These are phyloP conservation scores for Podabrus alpinus DNA, from an alignment of 2,888 invertebrate genomes.

Conservation along the genomic window DNA sequence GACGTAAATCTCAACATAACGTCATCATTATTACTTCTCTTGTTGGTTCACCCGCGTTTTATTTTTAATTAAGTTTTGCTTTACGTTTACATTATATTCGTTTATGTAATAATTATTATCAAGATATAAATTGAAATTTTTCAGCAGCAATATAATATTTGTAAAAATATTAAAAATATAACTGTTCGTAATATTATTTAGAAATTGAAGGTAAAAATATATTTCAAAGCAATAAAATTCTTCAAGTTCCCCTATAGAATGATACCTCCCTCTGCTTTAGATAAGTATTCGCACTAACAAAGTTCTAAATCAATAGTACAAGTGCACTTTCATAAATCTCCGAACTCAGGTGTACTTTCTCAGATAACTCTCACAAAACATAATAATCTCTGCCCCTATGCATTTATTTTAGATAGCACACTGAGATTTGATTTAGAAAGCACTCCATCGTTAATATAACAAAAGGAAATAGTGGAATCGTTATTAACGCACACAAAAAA, in stretches of 20 bases:
- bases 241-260: slow-evolving; percentile 21
- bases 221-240: slow-evolving; percentile 19
- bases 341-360: slow-evolving; percentile 29
- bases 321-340: slow-evolving; percentile 28
- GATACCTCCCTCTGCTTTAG: slow-evolving; percentile 13
- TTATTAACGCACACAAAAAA: slow-evolving; percentile 21
- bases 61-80: slow-evolving; percentile 27
- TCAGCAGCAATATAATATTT: background rate
- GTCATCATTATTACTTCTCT: slow-evolving; percentile 26
- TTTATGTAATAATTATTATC: slow-evolving; percentile 13
- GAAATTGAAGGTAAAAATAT: slow-evolving; percentile 4
- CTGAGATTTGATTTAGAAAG: slow-evolving; percentile 24
- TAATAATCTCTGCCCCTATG: slow-evolving; percentile 24
- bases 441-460: slow-evolving; percentile 17
- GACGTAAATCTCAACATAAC: slow-evolving; percentile 29
- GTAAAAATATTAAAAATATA: background rate
- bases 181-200: background rate
- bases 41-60: slow-evolving; percentile 27
- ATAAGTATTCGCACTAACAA: slow-evolving; percentile 27
- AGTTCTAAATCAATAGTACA: slow-evolving; percentile 25
- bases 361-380: slow-evolving; percentile 30
- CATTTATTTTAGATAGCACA: slow-evolving; percentile 21
- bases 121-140: slow-evolving; percentile 17
- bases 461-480: slow-evolving; percentile 11
- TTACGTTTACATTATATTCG: slow-evolving; percentile 17